Conservation (phyloP, 2,113 vertebrate genomes). For the Capra hircus region DNA sequence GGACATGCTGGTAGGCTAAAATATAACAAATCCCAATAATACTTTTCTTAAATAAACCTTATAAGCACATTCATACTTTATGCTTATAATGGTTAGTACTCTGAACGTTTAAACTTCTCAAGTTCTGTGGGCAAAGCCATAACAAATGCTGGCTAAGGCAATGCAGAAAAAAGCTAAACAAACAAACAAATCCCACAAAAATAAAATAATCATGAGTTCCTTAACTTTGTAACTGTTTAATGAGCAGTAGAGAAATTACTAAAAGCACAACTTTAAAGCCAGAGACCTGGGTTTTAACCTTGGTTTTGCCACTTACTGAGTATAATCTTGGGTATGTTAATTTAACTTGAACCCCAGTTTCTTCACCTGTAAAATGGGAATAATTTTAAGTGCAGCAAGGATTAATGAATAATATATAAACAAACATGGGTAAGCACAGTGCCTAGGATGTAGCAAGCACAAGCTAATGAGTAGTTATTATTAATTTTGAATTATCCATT, state of each 20-base stretch:
- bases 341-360: background rate
- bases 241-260: background rate
- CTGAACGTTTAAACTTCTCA: background rate
- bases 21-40: background rate
- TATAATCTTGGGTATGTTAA: background rate
- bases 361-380: constrained; percentile 27
- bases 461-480: background rate
- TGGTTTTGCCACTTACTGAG: background rate
- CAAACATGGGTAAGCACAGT: background rate
- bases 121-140: background rate
- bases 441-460: background rate
- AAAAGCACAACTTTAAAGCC: background rate
- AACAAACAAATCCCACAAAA: background rate
- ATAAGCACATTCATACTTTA: background rate
- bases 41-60: constrained; percentile 2
- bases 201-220: background rate
- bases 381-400: background rate
- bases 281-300: background rate
- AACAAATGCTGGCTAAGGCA: background rate
- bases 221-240: background rate
- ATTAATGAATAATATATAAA: background rate
- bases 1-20: background rate
- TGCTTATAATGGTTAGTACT: background rate
- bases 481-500: background rate
- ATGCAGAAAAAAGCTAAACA: background rate